Evolutionary conservation across 2,113 vertebrate genomes (phyloP).

Genomic region (Equus przewalskii): DNA sequence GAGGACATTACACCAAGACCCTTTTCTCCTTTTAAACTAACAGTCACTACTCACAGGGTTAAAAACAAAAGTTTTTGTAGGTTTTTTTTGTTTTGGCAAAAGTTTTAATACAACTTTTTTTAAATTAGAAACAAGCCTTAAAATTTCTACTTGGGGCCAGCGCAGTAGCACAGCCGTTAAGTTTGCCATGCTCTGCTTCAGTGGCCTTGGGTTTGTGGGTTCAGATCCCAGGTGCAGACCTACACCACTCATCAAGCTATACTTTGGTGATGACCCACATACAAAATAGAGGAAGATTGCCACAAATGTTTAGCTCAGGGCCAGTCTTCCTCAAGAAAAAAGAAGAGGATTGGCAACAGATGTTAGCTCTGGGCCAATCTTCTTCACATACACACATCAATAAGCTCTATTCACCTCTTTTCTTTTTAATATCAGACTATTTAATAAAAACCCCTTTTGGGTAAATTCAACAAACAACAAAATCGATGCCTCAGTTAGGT

Average conservation of each 20-base stretch:
- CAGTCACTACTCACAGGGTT: background rate
- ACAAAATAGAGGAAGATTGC: too few relatives aligned
- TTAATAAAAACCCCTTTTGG: background rate
- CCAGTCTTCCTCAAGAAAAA: too few relatives aligned
- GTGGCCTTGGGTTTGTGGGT: too few relatives aligned
- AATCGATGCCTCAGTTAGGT: background rate
- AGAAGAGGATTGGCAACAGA: too few relatives aligned
- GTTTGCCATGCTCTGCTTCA: too few relatives aligned
- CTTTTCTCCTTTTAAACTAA: background rate
- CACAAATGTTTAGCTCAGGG: too few relatives aligned
- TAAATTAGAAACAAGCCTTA: conserved; percentile 1
- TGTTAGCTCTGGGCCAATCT: too few relatives aligned
- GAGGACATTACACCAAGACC: background rate
- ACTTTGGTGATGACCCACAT: too few relatives aligned
- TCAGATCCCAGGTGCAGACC: too few relatives aligned
- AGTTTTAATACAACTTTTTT: background rate
- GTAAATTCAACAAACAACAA: background rate
- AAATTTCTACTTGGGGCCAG: background rate
- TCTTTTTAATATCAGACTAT: background rate
- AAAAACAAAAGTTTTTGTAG: background rate
- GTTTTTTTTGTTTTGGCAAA: background rate
- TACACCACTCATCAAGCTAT: too few relatives aligned
- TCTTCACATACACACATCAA: too few relatives aligned
- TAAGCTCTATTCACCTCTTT: background rate
- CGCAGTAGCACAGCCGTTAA: too few relatives aligned